phyloP scores from a whole-genome alignment of 2,888 invertebrate genomes.

The Pammene fasciana region DNA sequence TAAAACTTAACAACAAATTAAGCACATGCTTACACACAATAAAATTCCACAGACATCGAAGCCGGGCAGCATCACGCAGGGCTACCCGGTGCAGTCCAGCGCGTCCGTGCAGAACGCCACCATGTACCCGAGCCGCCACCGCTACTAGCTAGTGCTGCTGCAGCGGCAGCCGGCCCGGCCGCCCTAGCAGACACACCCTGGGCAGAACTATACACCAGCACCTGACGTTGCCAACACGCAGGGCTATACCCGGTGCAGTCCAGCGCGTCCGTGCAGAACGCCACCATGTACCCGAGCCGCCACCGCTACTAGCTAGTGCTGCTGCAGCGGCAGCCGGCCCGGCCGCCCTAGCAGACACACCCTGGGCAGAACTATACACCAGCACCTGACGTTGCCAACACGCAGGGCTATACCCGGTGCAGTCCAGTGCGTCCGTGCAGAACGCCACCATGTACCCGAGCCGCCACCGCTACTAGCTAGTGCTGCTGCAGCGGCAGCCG shows the following conservation, averaged over 20 bases:
- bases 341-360: slow-evolving; percentile 48
- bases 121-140: slow-evolving; percentile 74
- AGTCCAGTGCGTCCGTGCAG: slow-evolving; percentile 80
- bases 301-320: slow-evolving; percentile 74
- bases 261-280: slow-evolving; percentile 77
- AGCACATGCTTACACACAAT: too few species aligned
- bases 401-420: slow-evolving; percentile 92
- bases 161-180: slow-evolving; percentile 53
- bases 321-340: slow-evolving; percentile 52
- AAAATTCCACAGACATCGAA: slow-evolving; percentile 84
- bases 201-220: neutral
- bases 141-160: slow-evolving; percentile 69
- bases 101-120: slow-evolving; percentile 75
- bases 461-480: slow-evolving; percentile 75
- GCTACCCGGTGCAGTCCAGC: slow-evolving; percentile 89
- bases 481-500: slow-evolving; percentile 55
- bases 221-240: slow-evolving; percentile 90
- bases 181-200: slow-evolving; percentile 44
- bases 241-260: slow-evolving; percentile 91
- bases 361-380: too few species aligned
- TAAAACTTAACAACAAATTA: neutral
- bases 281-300: slow-evolving; percentile 72
- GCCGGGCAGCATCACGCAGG: slow-evolving; percentile 91
- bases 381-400: too few species aligned
- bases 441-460: slow-evolving; percentile 75